Conservation (phyloP, 2,113 vertebrate genomes). For the Prietella phreatophila region DNA sequence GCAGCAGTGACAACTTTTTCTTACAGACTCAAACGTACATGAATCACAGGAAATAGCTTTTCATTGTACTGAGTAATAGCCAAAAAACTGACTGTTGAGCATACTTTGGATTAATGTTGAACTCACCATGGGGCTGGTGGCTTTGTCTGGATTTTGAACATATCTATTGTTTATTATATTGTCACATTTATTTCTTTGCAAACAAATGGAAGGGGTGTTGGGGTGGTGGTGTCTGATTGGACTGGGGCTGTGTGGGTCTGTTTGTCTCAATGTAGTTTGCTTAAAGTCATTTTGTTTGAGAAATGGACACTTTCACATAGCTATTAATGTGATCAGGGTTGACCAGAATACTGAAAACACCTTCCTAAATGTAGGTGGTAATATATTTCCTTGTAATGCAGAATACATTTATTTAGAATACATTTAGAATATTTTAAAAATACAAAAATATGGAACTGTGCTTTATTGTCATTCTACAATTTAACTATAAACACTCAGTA, state of each 20-base stretch:
- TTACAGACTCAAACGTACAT: slow-evolving; percentile 42
- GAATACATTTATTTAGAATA: not conserved
- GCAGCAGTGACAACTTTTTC: slow-evolving; percentile 32
- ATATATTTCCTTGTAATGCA: not conserved
- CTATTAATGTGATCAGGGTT: not conserved
- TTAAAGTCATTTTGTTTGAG: not conserved
- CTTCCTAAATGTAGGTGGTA: not conserved
- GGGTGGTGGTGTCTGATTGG: slow-evolving; percentile 32
- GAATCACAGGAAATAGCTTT: slow-evolving; percentile 47
- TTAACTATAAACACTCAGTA: not conserved
- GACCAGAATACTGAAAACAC: not conserved
- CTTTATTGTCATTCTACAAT: not conserved
- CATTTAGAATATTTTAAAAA: not conserved
- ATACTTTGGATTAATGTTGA: slow-evolving; percentile 46
- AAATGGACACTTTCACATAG: not conserved
- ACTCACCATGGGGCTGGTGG: slow-evolving; percentile 40
- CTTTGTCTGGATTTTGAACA: slow-evolving; percentile 54
- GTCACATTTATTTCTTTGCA: slow-evolving; percentile 15
- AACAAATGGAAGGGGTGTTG: no score
- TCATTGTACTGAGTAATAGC: slow-evolving; percentile 38
- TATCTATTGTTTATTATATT: slow-evolving; percentile 47
- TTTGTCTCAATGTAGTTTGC: slow-evolving; percentile 39
- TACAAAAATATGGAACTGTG: not conserved
- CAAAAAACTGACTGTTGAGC: slow-evolving; percentile 30
- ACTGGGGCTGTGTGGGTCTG: slow-evolving; percentile 43